Conservation (phyloP, 2,797 vertebrate species). For the Molossus molossus region DNA sequence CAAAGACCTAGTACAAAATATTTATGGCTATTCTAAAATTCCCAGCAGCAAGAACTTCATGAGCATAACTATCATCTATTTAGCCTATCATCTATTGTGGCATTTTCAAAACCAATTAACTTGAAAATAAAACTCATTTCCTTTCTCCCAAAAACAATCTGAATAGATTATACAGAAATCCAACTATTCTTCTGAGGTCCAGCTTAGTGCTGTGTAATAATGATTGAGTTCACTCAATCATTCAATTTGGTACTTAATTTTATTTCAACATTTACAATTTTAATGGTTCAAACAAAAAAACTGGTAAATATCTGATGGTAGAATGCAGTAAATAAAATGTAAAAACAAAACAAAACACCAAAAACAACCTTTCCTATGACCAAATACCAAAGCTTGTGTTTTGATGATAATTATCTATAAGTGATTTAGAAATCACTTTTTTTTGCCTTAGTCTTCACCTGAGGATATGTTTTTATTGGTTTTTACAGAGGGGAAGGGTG, state of each 20-base stretch:
- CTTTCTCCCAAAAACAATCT: constrained; percentile 35
- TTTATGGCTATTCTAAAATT: constrained; percentile 67
- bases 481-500: too few relatives aligned
- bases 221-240: neutral
- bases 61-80: constrained; percentile 16
- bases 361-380: neutral
- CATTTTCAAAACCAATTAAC: constrained; percentile 70
- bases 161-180: constrained; percentile 55
- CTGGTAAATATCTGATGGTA: constrained; percentile 10
- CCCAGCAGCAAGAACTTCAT: constrained; percentile 61
- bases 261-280: constrained; percentile 34
- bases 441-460: too few relatives aligned
- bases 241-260: constrained; percentile 40
- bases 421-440: constrained; percentile 1
- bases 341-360: neutral
- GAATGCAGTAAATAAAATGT: constrained; percentile 18
- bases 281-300: neutral
- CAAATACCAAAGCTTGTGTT: constrained; percentile 49
- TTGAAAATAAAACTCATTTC: constrained; percentile 71
- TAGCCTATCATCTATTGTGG: neutral
- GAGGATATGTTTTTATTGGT: too few relatives aligned
- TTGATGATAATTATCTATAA: constrained; percentile 36
- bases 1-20: constrained; percentile 49
- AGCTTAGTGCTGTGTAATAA: constrained; percentile 29
- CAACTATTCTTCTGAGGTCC: constrained; percentile 44